These are phyloP conservation scores for Trachemys scripta DNA, from an alignment of 2,113 vertebrate genomes.

Conservation along the genomic window DNA sequence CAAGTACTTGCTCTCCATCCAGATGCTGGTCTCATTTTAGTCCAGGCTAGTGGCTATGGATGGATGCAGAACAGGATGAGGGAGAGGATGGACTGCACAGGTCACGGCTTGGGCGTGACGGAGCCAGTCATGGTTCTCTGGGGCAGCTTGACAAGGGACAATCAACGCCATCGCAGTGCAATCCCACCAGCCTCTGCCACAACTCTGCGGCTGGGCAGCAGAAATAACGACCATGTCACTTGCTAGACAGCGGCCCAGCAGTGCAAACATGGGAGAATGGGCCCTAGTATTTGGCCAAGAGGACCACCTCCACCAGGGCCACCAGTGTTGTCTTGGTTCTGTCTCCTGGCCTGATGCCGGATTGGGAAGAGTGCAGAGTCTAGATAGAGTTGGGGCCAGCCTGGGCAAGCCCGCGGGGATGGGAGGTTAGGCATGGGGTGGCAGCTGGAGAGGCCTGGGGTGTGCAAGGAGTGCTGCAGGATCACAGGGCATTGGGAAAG, in stretches of 20 bases:
- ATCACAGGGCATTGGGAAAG: rapidly evolving
- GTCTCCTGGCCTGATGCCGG: neutral
- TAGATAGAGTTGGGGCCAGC: neutral
- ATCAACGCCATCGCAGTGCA: neutral
- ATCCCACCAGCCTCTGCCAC: neutral
- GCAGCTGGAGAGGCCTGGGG: neutral
- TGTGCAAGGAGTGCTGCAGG: neutral
- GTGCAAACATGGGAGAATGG: neutral
- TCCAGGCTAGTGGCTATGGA: neutral
- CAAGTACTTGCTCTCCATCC: neutral
- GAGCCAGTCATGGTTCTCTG: neutral
- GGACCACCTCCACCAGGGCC: neutral
- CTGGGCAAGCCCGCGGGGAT: neutral
- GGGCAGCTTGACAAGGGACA: neutral
- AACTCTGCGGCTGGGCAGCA: neutral
- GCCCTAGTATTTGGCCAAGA: neutral
- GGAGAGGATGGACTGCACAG: neutral
- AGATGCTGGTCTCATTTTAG: neutral
- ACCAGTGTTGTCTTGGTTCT: neutral
- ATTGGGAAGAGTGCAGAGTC: neutral
- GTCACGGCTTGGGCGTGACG: neutral
- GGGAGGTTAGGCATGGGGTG: rapidly evolving
- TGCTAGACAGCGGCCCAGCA: neutral
- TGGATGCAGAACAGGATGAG: neutral
- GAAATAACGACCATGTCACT: neutral